Evolutionary conservation across 2,113 vertebrate genomes (phyloP).

Genomic region (Strigops habroptila): DNA sequence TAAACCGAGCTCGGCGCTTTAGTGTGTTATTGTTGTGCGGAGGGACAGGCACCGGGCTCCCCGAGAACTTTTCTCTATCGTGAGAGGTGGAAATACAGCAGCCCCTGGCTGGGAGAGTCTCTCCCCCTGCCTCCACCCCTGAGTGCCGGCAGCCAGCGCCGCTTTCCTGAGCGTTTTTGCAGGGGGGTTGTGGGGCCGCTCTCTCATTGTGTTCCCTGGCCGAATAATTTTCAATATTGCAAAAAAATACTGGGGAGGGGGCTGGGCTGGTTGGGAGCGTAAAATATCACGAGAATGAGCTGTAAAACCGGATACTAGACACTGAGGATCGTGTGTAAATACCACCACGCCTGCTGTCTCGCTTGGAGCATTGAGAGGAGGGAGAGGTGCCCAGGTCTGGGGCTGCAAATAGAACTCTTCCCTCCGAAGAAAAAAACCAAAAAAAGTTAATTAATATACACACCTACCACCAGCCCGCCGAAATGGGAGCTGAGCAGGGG

Average conservation of each 20-base stretch:
- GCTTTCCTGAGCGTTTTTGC: not conserved
- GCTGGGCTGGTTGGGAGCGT: not conserved
- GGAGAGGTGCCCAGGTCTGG: not conserved
- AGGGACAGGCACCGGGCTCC: not conserved
- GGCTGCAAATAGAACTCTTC: not conserved
- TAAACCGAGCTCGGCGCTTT: not conserved
- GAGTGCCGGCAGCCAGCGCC: not conserved
- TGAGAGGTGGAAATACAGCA: not conserved
- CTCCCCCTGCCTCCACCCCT: not conserved
- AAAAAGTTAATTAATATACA: not conserved
- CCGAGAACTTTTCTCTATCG: constrained; percentile 2
- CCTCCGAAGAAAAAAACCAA: not conserved
- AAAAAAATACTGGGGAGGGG: not conserved
- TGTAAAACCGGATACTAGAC: not conserved
- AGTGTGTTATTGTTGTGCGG: constrained; percentile 20
- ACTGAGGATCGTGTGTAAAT: not conserved
- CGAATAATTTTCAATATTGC: not conserved
- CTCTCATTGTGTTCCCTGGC: not conserved
- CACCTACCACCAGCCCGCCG: not conserved
- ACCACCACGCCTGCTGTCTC: not conserved
- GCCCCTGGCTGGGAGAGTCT: not conserved
- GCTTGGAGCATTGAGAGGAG: not conserved
- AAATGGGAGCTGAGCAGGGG: not conserved
- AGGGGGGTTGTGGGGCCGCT: not conserved
- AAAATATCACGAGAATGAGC: constrained; percentile 11